Base-by-base conservation (phyloP, 2,797 vertebrate genomes). In the Mormyrops attenuatus region DNA sequence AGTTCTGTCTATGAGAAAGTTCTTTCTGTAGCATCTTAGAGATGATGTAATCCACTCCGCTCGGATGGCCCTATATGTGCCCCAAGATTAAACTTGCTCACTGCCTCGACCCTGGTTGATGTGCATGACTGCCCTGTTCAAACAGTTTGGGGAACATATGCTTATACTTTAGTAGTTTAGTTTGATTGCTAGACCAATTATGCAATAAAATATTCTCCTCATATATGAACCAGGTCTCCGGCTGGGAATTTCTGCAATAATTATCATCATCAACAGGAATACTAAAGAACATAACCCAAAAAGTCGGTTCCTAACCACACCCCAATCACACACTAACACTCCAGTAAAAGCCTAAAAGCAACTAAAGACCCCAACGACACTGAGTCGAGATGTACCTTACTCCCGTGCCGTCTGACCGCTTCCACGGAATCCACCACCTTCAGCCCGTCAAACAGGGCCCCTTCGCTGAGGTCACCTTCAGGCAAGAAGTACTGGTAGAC, bases 401-500 rank as follows among this genome's bases (percentile, higher is more conserved):
- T 49, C 77, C 89, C 90, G 26, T 88, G 73, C 85, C 44, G 34
- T 77, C 82, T 77, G 17, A 90, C 80, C 2, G 69, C 57, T 41
- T 73, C 13, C 47, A 89, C 90, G 0, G 85, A 90, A 20, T 53
- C 88, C 88, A 91, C 69, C 26, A 77, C 66, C 15, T 38, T 66
- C 52, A 91, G 73, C 17, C 85, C 89, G 3, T 85, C 47, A 6
- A 84, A 86, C 15, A 91, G 57, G 34, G 69, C 80, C 22, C 22
- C 26, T 60, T 85, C 77, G 53, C 50, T 89, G 44, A 90, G 82
- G 85, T 91, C 90, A 26, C 80, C 87, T 85, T 90, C 90, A 0
- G 89, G 88, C 69, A 91, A 55, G 88, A 91, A 91, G 44, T 90
- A 87, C 82, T 88, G 89, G 90, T 89, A 91, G 6, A 91, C 49